A percentile compares a stretch with the other conserved stretches of the same genome.
phyloP scores from a whole-genome alignment of 2,888 invertebrate genomes.

The Synanthedon vespiformis region DNA sequence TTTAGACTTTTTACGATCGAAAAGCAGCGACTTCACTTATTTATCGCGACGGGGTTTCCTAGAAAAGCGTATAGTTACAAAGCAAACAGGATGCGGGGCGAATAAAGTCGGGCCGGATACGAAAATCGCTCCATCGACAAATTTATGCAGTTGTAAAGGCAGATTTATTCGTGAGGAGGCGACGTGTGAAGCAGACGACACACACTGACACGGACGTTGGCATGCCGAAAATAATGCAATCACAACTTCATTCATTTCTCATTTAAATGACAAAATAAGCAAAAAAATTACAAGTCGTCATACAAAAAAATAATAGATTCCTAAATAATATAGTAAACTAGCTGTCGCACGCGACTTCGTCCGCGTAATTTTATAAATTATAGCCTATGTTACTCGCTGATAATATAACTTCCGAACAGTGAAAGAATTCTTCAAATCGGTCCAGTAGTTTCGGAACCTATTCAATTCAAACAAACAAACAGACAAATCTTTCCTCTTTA shows the following conservation, averaged over 20 bases:
- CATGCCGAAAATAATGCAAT: not conserved
- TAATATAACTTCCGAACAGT: too few species aligned
- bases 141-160: slow-evolving; percentile 63
- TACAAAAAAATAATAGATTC: too few species aligned
- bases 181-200: slow-evolving; percentile 38
- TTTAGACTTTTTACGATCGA: slow-evolving; percentile 13
- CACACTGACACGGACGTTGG: slow-evolving; percentile 13
- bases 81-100: slow-evolving; percentile 43
- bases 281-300: not conserved
- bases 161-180: slow-evolving; percentile 54
- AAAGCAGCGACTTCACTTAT: slow-evolving; percentile 17
- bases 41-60: slow-evolving; percentile 22
- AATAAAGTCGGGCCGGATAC: slow-evolving; percentile 55
- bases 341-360: too few species aligned
- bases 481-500: too few species aligned
- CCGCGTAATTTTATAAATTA: too few species aligned
- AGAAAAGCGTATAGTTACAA: slow-evolving; percentile 21
- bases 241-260: not conserved
- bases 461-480: too few species aligned
- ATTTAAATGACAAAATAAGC: not conserved
- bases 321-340: too few species aligned
- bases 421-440: too few species aligned
- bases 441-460: too few species aligned
- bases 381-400: too few species aligned
- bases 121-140: slow-evolving; percentile 61